Evolutionary conservation across 2,888 invertebrate species (phyloP), one percentile per base, ranked within the genome.

Genomic region (Conistra vaccinii): DNA sequence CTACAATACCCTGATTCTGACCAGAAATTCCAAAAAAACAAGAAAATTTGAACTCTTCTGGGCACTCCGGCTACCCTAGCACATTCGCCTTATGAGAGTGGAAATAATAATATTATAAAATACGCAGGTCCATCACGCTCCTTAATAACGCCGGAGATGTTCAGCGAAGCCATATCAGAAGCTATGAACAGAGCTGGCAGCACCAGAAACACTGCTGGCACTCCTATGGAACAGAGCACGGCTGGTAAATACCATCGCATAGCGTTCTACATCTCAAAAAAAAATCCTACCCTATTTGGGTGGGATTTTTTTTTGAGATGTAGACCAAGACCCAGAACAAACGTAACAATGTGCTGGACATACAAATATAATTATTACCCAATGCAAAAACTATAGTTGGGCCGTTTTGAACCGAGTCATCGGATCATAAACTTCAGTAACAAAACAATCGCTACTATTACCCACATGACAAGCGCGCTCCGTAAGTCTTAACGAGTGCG

Each of bases 111-210:
- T 29, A 17, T 53, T 62, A 20, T 29, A 48, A 62, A 55, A 60
- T 42, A 12, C 14, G 9, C 60, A 91, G 89, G 84, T 78, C 78
- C 87, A 29, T 68, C 88, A 5, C 88, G 92, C 12, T 82, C 90
- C 0, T 78, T 97, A 60, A 98, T 98, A 69, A 98, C 98, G 0
- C 97, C 97, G 1, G 98, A 98, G 91, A 98, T 98, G 97, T 98
- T 98, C 90, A 98, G 97, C 69, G 98, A 97, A 91, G 98, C 98
- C 9, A 97, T 98, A 91, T 97, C 97, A 73, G 98, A 98, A 85
- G 98, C 98, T 5, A 97, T 98, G 78, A 96, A 91, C 74, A 89
- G 94, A 53, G 90, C 93, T 6, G 86, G 93, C 82, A 85, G 76
- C 68, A 83, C 83, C 65, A 73, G 88, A 61, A 74, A 81, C 65